Percentiles rank a stretch among this genome's conserved stretches.
Conservation (phyloP, 2,113 vertebrate species). For the Amblyornis subalaris region DNA sequence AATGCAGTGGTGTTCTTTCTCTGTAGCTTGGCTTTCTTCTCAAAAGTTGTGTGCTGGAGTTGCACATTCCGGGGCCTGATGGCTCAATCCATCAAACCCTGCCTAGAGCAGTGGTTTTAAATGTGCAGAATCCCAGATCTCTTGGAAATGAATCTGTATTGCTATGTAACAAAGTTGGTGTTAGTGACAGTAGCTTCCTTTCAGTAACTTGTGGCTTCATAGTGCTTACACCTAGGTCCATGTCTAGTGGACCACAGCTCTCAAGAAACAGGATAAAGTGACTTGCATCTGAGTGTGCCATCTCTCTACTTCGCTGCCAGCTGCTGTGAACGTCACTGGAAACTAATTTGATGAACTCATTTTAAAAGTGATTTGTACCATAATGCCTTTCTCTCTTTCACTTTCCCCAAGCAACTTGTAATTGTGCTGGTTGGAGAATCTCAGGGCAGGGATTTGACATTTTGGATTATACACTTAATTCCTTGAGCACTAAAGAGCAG, state of each 20-base stretch:
- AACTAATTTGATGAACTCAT: not conserved
- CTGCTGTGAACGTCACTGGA: not conserved
- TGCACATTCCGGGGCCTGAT: not conserved
- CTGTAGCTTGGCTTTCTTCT: not conserved
- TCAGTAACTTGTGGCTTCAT: not conserved
- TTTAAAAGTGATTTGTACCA: not conserved
- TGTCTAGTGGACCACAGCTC: not conserved
- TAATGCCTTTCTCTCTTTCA: not conserved
- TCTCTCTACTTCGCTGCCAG: not conserved
- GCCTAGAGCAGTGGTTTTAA: not conserved
- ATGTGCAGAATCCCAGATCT: not conserved
- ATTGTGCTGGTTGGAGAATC: not conserved
- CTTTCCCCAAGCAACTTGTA: constrained; percentile 16
- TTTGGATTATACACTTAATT: constrained; percentile 36
- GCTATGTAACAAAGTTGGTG: not conserved
- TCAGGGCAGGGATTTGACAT: constrained; percentile 15
- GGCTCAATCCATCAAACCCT: not conserved
- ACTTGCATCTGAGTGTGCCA: not conserved
- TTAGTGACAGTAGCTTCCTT: not conserved
- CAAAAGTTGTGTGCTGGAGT: not conserved
- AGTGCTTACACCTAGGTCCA: not conserved
- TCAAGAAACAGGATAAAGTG: not conserved
- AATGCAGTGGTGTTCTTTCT: not conserved
- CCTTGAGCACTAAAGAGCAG: constrained; percentile 10
- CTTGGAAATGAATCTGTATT: not conserved